Base-by-base conservation (phyloP, 2,113 vertebrate species). In the Helogale parvula region DNA sequence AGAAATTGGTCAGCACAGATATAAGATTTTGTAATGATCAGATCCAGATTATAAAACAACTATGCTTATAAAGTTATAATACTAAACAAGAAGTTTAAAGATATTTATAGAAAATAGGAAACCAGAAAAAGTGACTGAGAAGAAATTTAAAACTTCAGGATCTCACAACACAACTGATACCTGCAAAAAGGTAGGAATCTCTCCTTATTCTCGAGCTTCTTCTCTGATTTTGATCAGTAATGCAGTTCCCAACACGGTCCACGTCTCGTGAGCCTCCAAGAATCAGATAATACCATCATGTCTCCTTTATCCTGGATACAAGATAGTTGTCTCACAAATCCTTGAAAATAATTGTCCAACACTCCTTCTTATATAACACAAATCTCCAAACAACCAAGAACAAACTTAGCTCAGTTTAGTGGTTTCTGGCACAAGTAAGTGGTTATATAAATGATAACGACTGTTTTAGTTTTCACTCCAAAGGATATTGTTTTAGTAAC, bases 141-240 rank as follows among this genome's bases (percentile, higher is more conserved):
- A 74, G 33, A 92, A 41, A 97, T 96, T 93, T 76, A 92, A 38
- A n/a, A 35, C 88, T 97, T 94, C 25, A 65, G 63, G 29, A 47
- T 66, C 69, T 97, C 33, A 63, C 35, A 80, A 52, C 3, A 2
- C 86, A 93, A 95, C 29, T 35, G 52, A 95, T 93, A 86, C 60
- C 31, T 81, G 23, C 33, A 84, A 66, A 68, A 93, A 38, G 2
- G 45, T 57, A 41, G 57, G 95, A 90, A 45, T n/a, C 21, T 57
- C 38, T 15, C 57, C 31, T 68, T 77, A 35, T n/a, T 50, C 25
- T 7, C 15, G 31, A 65, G 23, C n/a, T 89, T 87, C 47, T 54
- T 93, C 23, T 25, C 31, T 47, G 85, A 12, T 65, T 80, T 80
- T 87, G 33, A 83, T 60, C 19, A 88, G 35, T 4, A 66, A 2